A percentile compares a stretch with the other conserved stretches of the same genome.
These are phyloP conservation scores for Nowickia ferox DNA, from an alignment of 2,888 invertebrate genomes.

Conservation along the genomic window DNA sequence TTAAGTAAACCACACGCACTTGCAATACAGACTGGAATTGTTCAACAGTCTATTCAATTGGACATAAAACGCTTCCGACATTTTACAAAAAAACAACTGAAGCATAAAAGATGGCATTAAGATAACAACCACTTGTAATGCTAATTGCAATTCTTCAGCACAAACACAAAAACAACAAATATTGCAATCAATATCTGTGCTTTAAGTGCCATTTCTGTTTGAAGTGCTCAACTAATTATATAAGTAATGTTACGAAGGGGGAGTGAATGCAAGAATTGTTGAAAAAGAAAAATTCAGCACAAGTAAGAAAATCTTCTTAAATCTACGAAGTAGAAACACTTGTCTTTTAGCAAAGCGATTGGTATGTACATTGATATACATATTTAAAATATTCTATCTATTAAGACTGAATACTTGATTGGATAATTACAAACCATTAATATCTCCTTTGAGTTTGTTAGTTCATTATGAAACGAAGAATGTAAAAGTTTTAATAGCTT, in stretches of 20 bases:
- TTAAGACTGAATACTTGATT: conserved; percentile 19
- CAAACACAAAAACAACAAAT: background rate
- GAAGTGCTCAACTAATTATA: conserved; percentile 59
- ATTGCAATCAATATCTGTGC: conserved; percentile 24
- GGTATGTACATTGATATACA: conserved; percentile 40
- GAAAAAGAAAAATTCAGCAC: background rate
- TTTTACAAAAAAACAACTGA: conserved; percentile 2
- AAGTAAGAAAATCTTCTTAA: conserved; percentile 1
- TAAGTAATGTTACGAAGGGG: conserved; percentile 41
- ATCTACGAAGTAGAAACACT: background rate
- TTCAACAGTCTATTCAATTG: background rate
- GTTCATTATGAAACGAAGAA: conserved; percentile 6
- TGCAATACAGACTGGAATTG: conserved; percentile 11
- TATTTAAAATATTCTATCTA: conserved; percentile 42
- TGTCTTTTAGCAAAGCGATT: conserved; percentile 1
- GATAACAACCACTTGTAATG: conserved; percentile 36
- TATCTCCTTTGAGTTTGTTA: conserved; percentile 18
- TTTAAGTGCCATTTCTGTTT: background rate
- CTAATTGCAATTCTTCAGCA: conserved; percentile 59
- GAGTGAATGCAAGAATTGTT: background rate
- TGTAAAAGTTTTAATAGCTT: conserved; percentile 40
- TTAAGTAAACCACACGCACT: conserved; percentile 28
- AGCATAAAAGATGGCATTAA: conserved; percentile 43
- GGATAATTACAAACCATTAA: conserved; percentile 26
- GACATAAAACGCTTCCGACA: background rate